Evolutionary conservation across 2,113 vertebrate species (phyloP).

Genomic region (Tinamus guttatus): DNA sequence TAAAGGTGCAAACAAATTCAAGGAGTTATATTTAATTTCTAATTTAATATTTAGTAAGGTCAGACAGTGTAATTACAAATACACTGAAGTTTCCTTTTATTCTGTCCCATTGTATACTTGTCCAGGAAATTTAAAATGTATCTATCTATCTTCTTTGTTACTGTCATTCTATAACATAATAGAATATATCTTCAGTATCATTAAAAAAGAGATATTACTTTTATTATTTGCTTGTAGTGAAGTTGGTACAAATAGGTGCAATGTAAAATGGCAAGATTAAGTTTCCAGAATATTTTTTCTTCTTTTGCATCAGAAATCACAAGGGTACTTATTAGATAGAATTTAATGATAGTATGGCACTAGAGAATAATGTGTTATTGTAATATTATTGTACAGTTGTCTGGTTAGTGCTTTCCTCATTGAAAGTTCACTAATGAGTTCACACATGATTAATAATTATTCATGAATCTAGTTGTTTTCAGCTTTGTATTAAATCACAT

Average conservation of each 20-base stretch:
- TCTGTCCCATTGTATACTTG: neutral
- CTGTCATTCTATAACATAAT: neutral
- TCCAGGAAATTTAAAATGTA: conserved; percentile 13
- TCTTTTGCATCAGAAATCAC: neutral
- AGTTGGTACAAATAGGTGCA: neutral
- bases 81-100: conserved; percentile 54
- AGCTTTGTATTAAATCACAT: conserved; percentile 36
- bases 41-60: conserved; percentile 34
- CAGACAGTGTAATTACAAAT: conserved; percentile 16
- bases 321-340: neutral
- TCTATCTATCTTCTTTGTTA: neutral
- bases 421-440: neutral
- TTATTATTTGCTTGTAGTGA: neutral
- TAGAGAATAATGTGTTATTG: neutral
- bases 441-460: neutral
- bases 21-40: conserved; percentile 45
- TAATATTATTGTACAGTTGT: neutral
- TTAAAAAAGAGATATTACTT: neutral
- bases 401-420: neutral
- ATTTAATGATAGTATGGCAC: neutral
- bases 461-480: neutral
- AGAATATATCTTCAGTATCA: conserved; percentile 20
- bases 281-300: neutral
- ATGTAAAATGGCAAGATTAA: neutral
- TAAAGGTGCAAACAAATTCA: conserved; percentile 36